Base-by-base conservation (phyloP, 2,888 invertebrate species). In the Dinocampus coccinellae region DNA sequence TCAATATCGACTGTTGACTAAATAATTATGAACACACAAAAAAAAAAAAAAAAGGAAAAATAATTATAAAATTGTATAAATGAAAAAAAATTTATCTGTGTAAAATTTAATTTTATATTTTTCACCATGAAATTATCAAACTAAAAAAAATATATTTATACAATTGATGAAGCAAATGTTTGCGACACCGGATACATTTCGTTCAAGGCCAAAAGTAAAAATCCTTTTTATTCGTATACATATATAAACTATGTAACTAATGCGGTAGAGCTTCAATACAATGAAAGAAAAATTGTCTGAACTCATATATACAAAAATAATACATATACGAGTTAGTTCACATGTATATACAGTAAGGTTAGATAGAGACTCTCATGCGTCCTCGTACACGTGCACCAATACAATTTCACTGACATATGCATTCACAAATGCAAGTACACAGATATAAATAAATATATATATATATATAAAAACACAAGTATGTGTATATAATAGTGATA, bases 161-260 rank as follows among this genome's bases (percentile, higher is more conserved):
- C 9, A 47, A 47, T 47, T 3, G 47, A 47, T 47, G 9, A 47
- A 47, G 47, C 3, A 13, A 3, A 4, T 26, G 3, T 57, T 24
- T n/a, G 16, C 47, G 20, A 47, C 34, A 64, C 84, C 85, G 85
- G 85, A 84, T 85, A 85, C 84, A 85, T 86, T 85, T 85, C 83
- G 84, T 84, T 86, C 86, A 87, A 87, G 86, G 87, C 83, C 84
- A 82, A 79, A 85, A 84, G 85, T 86, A 76, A 86, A 86, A 86
- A 85, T 84, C 83, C 84, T 86, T 87, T 86, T 85, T 81, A 83
- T 80, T 81, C 84, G 79, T 81, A 82, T 80, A 80, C 81, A 81
- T 80, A 80, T 79, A 79, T 7, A 29, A 29, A 63, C 62, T 66
- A 39, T 77, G 77, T 80, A 47, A 47, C 47, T 47, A 47, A 13